Evolutionary conservation across 2,113 vertebrate genomes (phyloP).

Genomic region (Silurus asotus): DNA sequence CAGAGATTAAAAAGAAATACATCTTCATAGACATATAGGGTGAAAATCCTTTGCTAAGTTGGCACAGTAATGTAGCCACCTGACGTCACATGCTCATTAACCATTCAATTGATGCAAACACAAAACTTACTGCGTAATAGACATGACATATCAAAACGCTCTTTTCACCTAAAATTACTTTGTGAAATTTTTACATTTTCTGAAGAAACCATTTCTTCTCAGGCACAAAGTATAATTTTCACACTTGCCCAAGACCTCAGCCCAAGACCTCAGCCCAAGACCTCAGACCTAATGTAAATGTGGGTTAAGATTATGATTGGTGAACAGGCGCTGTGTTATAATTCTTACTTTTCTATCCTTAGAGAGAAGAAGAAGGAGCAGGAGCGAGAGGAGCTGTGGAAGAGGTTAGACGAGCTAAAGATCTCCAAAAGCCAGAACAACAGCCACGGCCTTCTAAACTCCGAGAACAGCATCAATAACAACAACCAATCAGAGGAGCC

Average conservation of each 20-base stretch:
- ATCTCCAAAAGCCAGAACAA: slow-evolving; percentile 79
- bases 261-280: background rate
- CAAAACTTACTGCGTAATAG: too few relatives aligned
- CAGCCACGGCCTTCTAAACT: slow-evolving; percentile 73
- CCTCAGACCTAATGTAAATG: background rate
- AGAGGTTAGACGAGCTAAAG: slow-evolving; percentile 85
- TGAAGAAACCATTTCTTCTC: too few relatives aligned
- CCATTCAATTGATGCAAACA: too few relatives aligned
- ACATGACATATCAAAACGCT: too few relatives aligned
- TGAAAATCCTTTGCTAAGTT: too few relatives aligned
- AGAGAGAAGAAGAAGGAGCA: slow-evolving; percentile 98
- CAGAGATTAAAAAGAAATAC: too few relatives aligned
- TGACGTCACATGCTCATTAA: too few relatives aligned
- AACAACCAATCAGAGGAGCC: slow-evolving; percentile 61
- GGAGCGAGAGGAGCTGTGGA: slow-evolving; percentile 95
- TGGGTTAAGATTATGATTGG: background rate
- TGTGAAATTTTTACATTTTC: too few relatives aligned
- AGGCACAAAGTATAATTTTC: too few relatives aligned
- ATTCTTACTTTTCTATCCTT: background rate
- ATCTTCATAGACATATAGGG: too few relatives aligned
- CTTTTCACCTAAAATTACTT: too few relatives aligned
- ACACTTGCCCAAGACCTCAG: background rate
- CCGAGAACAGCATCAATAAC: slow-evolving; percentile 74
- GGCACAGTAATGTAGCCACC: too few relatives aligned
- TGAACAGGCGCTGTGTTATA: background rate